Evolutionary conservation across 2,888 invertebrate species (phyloP).

Genomic region (Priocnemis perturbator): DNA sequence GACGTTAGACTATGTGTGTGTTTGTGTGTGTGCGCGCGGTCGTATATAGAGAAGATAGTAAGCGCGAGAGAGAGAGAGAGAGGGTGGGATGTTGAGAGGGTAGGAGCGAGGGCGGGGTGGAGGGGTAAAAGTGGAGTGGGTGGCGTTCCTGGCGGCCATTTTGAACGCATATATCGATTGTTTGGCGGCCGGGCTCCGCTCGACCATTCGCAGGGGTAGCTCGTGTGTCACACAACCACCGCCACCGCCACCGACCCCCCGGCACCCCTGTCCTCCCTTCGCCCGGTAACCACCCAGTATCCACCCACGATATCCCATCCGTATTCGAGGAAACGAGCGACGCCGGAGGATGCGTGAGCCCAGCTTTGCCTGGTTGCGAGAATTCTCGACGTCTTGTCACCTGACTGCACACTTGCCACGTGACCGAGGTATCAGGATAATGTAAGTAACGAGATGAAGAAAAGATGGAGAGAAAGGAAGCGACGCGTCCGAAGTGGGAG

Average conservation of each 20-base stretch:
- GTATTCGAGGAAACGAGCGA: too few species aligned
- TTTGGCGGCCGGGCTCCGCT: slow-evolving; percentile 74
- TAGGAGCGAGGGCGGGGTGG: slow-evolving; percentile 27
- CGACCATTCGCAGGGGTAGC: slow-evolving; percentile 73
- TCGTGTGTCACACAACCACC: slow-evolving; percentile 61
- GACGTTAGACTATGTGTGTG: too few species aligned
- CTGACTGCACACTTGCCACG: slow-evolving; percentile 49
- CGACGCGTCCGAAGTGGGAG: too few species aligned
- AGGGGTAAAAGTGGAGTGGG: slow-evolving; percentile 65
- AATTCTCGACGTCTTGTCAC: slow-evolving; percentile 26
- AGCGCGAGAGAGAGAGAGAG: slow-evolving; percentile 11
- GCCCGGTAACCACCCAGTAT: slow-evolving; percentile 3
- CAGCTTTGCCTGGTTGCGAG: too few species aligned
- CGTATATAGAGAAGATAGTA: slow-evolving; percentile 27
- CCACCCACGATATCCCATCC: slow-evolving; percentile 1
- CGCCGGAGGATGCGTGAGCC: too few species aligned
- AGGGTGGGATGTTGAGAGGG: slow-evolving; percentile 16
- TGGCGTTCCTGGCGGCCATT: slow-evolving; percentile 75
- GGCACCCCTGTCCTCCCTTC: slow-evolving; percentile 2
- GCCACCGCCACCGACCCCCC: slow-evolving; percentile 34
- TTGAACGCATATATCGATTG: slow-evolving; percentile 76
- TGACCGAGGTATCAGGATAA: slow-evolving; percentile 38
- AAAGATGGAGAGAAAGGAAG: background rate
- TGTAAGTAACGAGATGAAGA: background rate
- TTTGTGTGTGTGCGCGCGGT: slow-evolving; percentile 29